These are phyloP conservation scores for Melanerpes aurifrons DNA, from an alignment of 2,113 vertebrate genomes.

Conservation along the genomic window DNA sequence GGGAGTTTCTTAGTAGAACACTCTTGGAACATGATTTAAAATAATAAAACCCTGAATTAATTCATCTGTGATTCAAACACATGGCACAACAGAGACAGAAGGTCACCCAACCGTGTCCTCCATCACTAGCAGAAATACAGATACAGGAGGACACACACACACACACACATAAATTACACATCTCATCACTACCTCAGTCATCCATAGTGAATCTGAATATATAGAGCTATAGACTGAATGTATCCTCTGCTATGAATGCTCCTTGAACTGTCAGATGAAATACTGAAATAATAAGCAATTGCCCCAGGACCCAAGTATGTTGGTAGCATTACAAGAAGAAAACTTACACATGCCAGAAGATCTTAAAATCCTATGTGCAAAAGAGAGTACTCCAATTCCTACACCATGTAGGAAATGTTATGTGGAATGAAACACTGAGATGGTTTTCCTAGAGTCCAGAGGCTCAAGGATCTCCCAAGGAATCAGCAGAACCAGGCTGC, in stretches of 20 bases:
- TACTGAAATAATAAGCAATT: background rate
- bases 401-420: background rate
- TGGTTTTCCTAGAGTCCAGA: background rate
- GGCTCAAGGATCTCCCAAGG: background rate
- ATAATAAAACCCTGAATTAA: background rate
- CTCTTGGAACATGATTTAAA: background rate
- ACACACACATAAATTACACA: too few species aligned
- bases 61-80: background rate
- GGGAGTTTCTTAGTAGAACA: background rate
- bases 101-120: background rate
- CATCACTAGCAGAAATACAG: background rate
- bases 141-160: background rate
- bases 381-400: background rate
- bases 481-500: background rate
- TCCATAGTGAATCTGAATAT: background rate
- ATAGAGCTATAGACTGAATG: background rate
- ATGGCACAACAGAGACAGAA: background rate
- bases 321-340: background rate
- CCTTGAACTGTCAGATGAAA: background rate
- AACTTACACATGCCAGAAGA: background rate
- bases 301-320: fast-evolving
- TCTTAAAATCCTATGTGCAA: background rate
- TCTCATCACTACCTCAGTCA: background rate
- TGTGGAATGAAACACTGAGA: background rate
- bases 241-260: background rate